Evolutionary conservation across 2,797 vertebrate species (phyloP), one percentile per base, ranked within the genome.

Genomic region (Takifugu ocellatus): DNA sequence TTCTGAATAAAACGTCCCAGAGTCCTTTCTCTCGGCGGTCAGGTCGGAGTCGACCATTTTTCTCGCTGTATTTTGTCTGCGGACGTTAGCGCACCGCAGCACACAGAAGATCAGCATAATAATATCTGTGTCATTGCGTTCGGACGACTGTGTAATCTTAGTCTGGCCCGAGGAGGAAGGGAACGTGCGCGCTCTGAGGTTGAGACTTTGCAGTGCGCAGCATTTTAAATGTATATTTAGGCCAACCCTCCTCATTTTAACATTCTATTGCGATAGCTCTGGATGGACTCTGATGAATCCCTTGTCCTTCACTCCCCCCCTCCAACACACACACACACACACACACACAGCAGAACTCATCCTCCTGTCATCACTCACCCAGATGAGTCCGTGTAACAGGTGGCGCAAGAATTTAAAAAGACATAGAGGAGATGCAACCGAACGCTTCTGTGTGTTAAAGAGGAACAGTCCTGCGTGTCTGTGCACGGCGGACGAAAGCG

Each of bases 341-440:
- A 21, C 21, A 21, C 36, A 49, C 33, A 14, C 47, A 26, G 66
- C 68, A 54, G 67, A 21, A 21, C 81, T 73, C 81, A 81, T 85
- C 70, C 72, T 74, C 83, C 86, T 90, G 87, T 89, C 85, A 84
- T 82, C 88, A 78, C 82, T 77, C 9, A 63, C 48, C 66, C 66
- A 73, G 74, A 85, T 82, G 84, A 87, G 81, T 70, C 83, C 39
- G 25, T 57, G 73, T 84, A 87, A 88, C 87, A 89, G 87, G 88
- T 91, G 85, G 83, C 77, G 61, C 3, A 44, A 81, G 79, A 87
- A 84, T 86, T 82, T 70, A 73, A 73, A 77, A 78, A 68, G 75
- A 78, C 80, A 81, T 66, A 70, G 62, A 70, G 77, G 81, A 71
- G 78, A 81, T 64, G 56, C 67, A 70, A 79, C 66, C 60, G 62